Percentiles rank a stretch among this genome's conserved stretches.
phyloP scores from a whole-genome alignment of 1,140 invertebrate genomes.

The Drosophila pectinifera region DNA sequence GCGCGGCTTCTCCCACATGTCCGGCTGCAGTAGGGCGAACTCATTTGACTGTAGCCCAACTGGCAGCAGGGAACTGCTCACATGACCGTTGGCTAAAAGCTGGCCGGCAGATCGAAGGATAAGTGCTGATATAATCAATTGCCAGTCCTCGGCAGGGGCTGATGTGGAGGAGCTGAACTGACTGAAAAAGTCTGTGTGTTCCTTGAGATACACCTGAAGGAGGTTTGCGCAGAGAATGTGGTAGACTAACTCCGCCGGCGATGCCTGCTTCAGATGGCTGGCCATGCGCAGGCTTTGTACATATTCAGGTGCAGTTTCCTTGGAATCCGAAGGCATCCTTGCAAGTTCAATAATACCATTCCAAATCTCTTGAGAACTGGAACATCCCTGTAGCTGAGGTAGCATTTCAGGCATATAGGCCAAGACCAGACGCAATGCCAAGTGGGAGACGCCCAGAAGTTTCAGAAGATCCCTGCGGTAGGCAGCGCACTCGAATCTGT shows the following conservation, averaged over 20 bases:
- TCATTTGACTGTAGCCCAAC: constrained; percentile 21
- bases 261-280: constrained; percentile 50
- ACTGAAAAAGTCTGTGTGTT: constrained; percentile 57
- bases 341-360: constrained; percentile 16
- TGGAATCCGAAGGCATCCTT: neutral
- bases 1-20: constrained; percentile 50
- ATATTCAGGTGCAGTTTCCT: constrained; percentile 21
- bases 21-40: constrained; percentile 47
- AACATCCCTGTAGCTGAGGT: neutral
- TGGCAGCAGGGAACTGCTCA: constrained; percentile 41
- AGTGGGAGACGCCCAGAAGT: constrained; percentile 59
- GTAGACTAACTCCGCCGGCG: constrained; percentile 46
- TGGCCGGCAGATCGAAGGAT: constrained; percentile 66
- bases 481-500: constrained; percentile 61
- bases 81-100: constrained; percentile 67
- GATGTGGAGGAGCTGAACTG: neutral
- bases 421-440: constrained; percentile 65
- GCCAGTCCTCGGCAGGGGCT: constrained; percentile 43
- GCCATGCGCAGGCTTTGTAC: constrained; percentile 56
- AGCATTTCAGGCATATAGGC: constrained; percentile 45
- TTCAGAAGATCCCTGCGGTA: constrained; percentile 47
- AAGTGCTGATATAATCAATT: constrained; percentile 52
- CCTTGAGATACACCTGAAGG: constrained; percentile 57
- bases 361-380: constrained; percentile 42
- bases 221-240: constrained; percentile 61